Evolutionary conservation across 2,113 vertebrate species (phyloP).

Genomic region (Tachuris rubrigastra): DNA sequence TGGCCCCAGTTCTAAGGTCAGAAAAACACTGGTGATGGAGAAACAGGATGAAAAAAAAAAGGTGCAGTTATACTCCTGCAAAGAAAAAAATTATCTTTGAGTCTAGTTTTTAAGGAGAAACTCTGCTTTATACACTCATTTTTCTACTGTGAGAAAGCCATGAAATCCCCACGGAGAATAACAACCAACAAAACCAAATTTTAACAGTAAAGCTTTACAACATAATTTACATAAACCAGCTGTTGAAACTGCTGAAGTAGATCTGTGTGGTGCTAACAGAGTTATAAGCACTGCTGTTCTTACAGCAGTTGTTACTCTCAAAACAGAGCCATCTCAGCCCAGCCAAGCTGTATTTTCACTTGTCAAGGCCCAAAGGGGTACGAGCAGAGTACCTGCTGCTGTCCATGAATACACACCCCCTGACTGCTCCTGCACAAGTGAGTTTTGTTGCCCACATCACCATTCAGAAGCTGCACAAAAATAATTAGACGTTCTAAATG

Average conservation of each 20-base stretch:
- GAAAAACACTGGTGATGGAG: background rate
- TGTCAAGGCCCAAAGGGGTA: background rate
- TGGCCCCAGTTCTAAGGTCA: background rate
- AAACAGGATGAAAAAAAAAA: background rate
- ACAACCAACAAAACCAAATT: accelerated
- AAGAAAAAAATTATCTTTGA: background rate
- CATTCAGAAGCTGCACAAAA: constrained; percentile 58
- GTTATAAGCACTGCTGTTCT: background rate
- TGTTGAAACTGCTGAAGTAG: background rate
- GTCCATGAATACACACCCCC: accelerated
- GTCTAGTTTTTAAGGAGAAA: background rate
- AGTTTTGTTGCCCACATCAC: background rate
- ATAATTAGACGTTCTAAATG: constrained; percentile 57
- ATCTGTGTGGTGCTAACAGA: background rate
- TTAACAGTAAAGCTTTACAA: background rate
- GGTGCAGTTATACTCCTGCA: background rate
- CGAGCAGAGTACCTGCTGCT: background rate
- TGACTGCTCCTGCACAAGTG: background rate
- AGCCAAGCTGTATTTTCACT: background rate
- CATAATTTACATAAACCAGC: background rate
- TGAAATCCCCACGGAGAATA: background rate
- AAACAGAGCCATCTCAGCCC: background rate
- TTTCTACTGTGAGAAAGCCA: background rate
- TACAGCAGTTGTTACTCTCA: background rate
- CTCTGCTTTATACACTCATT: background rate